Base-by-base conservation (phyloP, 2,888 invertebrate species). In the Microplitis deprimator region DNA sequence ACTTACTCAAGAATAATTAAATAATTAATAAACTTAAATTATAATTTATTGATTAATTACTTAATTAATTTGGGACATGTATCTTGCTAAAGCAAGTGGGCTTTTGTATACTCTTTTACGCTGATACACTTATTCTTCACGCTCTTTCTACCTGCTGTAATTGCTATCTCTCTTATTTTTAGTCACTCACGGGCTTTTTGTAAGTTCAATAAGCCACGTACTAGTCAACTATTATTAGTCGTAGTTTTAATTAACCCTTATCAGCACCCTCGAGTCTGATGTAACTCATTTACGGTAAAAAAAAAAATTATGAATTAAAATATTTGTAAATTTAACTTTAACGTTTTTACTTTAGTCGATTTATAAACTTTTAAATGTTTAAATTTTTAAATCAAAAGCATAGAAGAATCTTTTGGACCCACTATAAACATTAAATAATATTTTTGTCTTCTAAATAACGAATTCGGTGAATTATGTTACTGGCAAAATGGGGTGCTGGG, bases 21-120 rank as follows among this genome's bases (percentile, higher is more conserved):
- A 50, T 50, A 13, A 50, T 50, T 50, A 50, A 50, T 8, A 72
- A 38, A 62, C 13, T 41, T 17, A 1, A 41, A 69, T 59, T 13
- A 16, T 6, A 29, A n/a, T 39, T 5, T 6, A 38, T 6, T 70
- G 60, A 20, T 59, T 50, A 50, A 13, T 50, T 73, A 59, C 41
- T 74, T 77, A 69, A 70, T 73, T 79, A 70, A 81, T 78, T 83
- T 80, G 79, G 67, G 80, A 29, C 29, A 29, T 29, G 29, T 73
- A 68, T 77, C 79, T 81, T 82, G 81, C 78, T 79, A 38, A 20
- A 71, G 80, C 81, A 82, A 81, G 78, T 39, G 67, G 41, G 75
- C 81, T 73, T 81, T 80, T 77, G 82, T 78, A 83, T 78, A 75
- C 73, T 61, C 41, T 62, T 61, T 70, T 17, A 41, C 50, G n/a